phyloP scores from a whole-genome alignment of 2,113 vertebrate species.

The Bungarus multicinctus region DNA sequence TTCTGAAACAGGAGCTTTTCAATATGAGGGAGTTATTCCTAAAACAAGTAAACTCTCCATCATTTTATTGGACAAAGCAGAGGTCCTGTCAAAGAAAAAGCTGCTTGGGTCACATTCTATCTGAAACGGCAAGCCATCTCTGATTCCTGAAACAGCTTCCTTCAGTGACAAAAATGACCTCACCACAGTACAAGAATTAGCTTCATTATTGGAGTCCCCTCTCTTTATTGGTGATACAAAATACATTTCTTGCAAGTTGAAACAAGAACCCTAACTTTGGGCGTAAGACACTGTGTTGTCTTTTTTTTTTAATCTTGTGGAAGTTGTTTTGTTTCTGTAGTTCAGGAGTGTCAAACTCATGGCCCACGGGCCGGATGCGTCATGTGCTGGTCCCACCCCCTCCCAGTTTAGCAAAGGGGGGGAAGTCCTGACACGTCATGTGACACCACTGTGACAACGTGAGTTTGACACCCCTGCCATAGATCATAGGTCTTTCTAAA shows the following conservation, averaged over 20 bases:
- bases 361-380: too few species aligned
- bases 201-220: conserved; percentile 29
- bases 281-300: conserved; percentile 7
- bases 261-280: conserved; percentile 37
- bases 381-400: too few species aligned
- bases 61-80: neutral
- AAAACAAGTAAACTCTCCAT: neutral
- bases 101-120: neutral
- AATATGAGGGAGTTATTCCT: neutral
- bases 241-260: conserved; percentile 42
- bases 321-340: conserved; percentile 50
- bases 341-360: too few species aligned
- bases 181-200: neutral
- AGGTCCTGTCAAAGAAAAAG: neutral
- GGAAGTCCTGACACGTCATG: too few species aligned
- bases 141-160: rapidly evolving
- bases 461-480: neutral
- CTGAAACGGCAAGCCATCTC: neutral
- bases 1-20: conserved; percentile 1
- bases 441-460: too few species aligned
- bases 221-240: conserved; percentile 49
- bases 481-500: conserved; percentile 50
- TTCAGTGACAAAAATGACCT: neutral
- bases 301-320: conserved; percentile 55
- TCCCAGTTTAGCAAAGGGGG: too few species aligned